phyloP scores from a whole-genome alignment of 2,797 vertebrate species.

The Sus cebifrons region DNA sequence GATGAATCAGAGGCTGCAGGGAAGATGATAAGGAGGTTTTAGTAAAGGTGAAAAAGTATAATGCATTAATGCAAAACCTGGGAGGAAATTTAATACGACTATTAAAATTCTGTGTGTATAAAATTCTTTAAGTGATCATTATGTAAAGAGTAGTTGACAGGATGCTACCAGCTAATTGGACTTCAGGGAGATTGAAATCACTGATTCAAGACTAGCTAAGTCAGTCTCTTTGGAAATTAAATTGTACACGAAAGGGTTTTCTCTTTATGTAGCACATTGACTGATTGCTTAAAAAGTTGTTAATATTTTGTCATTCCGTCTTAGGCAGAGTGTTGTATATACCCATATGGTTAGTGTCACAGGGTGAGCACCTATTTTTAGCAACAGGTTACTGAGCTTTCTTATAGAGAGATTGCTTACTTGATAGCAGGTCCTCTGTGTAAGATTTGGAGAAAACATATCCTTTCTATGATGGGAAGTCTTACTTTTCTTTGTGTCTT shows the following conservation, averaged over 20 bases:
- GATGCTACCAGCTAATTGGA: background rate
- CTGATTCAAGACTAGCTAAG: background rate
- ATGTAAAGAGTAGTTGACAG: background rate
- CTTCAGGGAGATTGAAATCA: background rate
- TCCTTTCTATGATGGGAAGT: background rate
- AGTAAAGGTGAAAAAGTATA: background rate
- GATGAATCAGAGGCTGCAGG: background rate
- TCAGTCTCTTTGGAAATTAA: conserved; percentile 46
- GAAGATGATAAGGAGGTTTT: background rate
- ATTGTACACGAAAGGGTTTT: background rate
- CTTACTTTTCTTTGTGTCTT: background rate
- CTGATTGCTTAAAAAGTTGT: background rate
- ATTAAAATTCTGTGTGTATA: background rate
- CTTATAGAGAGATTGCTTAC: conserved; percentile 48
- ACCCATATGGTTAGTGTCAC: background rate
- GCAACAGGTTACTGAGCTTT: background rate
- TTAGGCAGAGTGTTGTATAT: background rate
- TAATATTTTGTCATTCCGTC: background rate
- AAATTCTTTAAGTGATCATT: background rate
- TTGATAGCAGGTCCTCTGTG: conserved; percentile 21
- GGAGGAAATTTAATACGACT: background rate
- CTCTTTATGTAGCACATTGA: background rate
- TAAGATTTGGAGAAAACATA: background rate
- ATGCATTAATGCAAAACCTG: background rate
- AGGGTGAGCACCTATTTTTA: conserved; percentile 52